Percentiles rank a stretch among this genome's conserved stretches.
phyloP scores from a whole-genome alignment of 2,888 invertebrate genomes.

The Tigriopus californicus region DNA sequence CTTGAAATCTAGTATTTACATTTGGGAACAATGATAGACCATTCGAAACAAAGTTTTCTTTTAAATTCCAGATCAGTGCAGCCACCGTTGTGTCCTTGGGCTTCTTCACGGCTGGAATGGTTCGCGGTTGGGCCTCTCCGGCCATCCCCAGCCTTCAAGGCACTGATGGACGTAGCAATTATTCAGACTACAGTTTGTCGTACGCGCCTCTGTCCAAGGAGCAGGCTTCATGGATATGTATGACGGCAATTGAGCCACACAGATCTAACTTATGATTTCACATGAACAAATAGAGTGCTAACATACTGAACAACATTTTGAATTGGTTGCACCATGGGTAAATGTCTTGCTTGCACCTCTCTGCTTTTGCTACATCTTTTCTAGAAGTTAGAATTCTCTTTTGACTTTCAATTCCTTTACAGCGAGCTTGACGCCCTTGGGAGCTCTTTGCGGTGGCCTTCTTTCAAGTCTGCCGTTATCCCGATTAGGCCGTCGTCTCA shows the following conservation, averaged over 20 bases:
- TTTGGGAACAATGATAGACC: too few species aligned
- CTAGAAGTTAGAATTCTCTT: too few species aligned
- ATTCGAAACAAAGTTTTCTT: too few species aligned
- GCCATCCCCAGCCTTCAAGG: constrained; percentile 17
- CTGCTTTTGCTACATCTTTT: too few species aligned
- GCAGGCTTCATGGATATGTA: constrained; percentile 5
- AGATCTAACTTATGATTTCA: not conserved
- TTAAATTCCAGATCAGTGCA: constrained; percentile 13
- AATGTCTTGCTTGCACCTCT: too few species aligned
- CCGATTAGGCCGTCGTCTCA: constrained; percentile 15
- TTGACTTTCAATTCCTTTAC: not conserved
- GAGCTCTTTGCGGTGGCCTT: constrained; percentile 17
- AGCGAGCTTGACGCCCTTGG: constrained; percentile 18
- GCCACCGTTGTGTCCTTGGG: constrained; percentile 16
- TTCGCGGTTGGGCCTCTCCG: constrained; percentile 18
- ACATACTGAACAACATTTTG: too few species aligned
- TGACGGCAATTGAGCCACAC: not conserved
- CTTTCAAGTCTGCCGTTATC: constrained; percentile 17
- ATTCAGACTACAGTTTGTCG: not conserved
- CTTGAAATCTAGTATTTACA: too few species aligned
- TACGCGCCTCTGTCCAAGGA: not conserved
- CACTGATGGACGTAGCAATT: constrained; percentile 2
- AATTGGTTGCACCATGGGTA: too few species aligned
- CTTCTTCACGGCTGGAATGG: constrained; percentile 17
- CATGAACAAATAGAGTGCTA: not conserved